phyloP scores from a whole-genome alignment of 2,888 invertebrate species.

The Ernsta delagoae region DNA sequence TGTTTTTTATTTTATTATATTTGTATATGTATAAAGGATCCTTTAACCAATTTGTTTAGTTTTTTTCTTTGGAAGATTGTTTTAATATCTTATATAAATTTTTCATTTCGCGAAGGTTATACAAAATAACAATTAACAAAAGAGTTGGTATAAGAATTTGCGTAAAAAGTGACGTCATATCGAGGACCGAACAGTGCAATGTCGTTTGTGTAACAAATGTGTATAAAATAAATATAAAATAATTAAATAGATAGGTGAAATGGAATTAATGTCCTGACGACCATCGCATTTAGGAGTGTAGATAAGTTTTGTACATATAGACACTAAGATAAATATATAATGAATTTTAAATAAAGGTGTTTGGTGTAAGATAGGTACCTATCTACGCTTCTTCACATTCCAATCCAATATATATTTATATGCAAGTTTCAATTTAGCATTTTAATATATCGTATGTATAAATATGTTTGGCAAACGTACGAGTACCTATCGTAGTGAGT shows the following conservation, averaged over 20 bases:
- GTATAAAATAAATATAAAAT: slow-evolving; percentile 66
- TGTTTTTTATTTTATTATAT: background rate
- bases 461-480: slow-evolving; percentile 59
- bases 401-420: slow-evolving; percentile 79
- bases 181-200: slow-evolving; percentile 80
- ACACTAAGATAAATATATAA: slow-evolving; percentile 58
- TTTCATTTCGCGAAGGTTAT: background rate
- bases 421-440: slow-evolving; percentile 81
- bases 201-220: slow-evolving; percentile 75
- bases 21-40: no score
- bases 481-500: no score
- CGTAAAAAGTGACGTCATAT: slow-evolving; percentile 64
- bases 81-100: background rate
- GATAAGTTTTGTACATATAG: slow-evolving; percentile 79
- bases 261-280: slow-evolving; percentile 78
- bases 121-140: slow-evolving; percentile 41
- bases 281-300: slow-evolving; percentile 74
- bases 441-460: slow-evolving; percentile 42
- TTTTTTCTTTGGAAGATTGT: no score
- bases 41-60: no score
- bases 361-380: slow-evolving; percentile 82
- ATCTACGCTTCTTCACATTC: slow-evolving; percentile 79
- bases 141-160: slow-evolving; percentile 62
- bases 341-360: slow-evolving; percentile 76
- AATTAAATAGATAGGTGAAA: slow-evolving; percentile 76